Evolutionary conservation across 2,797 vertebrate species (phyloP).

Genomic region (Acomys russatus): DNA sequence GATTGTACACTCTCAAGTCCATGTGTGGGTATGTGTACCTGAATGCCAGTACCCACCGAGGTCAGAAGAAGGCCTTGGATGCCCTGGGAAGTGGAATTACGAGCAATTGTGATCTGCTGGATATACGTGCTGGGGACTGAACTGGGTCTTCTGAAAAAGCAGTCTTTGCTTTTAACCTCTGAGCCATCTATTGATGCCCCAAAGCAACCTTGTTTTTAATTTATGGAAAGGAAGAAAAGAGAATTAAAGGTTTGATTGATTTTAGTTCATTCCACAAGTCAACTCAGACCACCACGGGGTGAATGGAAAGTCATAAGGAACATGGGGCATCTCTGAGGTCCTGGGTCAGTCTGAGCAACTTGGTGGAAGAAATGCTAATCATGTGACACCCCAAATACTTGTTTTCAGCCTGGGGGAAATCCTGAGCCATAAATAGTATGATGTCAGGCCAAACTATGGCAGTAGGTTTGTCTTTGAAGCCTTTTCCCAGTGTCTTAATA

Average conservation of each 20-base stretch:
- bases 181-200: neutral
- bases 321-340: neutral
- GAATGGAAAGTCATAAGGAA: neutral
- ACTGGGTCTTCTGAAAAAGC: neutral
- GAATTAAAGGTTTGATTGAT: neutral
- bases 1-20: no score
- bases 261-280: neutral
- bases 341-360: neutral
- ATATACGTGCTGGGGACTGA: neutral
- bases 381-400: neutral
- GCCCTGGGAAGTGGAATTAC: no score
- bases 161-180: neutral
- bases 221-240: conserved; percentile 21
- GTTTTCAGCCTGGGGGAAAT: conserved; percentile 3
- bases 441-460: neutral
- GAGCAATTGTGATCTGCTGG: neutral
- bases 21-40: neutral
- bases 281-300: neutral
- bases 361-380: neutral
- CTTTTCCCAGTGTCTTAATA: neutral
- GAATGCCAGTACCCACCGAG: neutral
- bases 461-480: neutral
- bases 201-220: conserved; percentile 32
- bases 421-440: conserved; percentile 23
- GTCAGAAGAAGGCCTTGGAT: neutral